Evolutionary conservation across 2,888 invertebrate genomes (phyloP).

Genomic region (Pardosa pseudoannulata): DNA sequence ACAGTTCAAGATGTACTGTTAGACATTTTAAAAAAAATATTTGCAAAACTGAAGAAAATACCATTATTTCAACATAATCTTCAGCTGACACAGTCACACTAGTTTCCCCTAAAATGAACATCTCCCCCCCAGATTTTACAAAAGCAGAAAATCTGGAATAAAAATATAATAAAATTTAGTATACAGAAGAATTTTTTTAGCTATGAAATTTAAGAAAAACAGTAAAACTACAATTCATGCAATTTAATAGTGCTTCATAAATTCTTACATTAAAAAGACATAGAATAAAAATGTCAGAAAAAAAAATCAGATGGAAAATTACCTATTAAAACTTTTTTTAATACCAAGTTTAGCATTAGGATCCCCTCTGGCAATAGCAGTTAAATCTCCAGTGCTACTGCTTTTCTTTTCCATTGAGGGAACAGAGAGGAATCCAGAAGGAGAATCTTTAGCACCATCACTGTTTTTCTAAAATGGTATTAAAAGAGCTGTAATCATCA

Average conservation of each 20-base stretch:
- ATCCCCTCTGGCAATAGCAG: conserved; percentile 57
- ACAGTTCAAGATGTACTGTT: too few relatives aligned
- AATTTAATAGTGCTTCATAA: too few relatives aligned
- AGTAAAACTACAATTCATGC: too few relatives aligned
- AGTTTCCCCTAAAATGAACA: conserved; percentile 88
- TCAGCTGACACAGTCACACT: conserved; percentile 84
- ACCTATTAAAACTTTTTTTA: conserved; percentile 67
- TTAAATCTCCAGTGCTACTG: conserved; percentile 64
- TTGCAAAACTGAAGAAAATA: conserved; percentile 71
- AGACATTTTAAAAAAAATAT: background rate
- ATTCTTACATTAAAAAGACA: too few relatives aligned
- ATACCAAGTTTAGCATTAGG: conserved; percentile 39
- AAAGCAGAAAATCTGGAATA: conserved; percentile 85
- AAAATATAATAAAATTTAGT: too few relatives aligned
- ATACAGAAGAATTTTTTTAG: too few relatives aligned
- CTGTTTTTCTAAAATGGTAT: background rate
- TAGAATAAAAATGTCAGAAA: too few relatives aligned
- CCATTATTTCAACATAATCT: conserved; percentile 85
- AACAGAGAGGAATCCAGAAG: conserved; percentile 37
- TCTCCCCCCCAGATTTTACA: conserved; percentile 92
- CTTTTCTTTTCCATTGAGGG: conserved; percentile 64
- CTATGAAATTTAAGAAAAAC: too few relatives aligned
- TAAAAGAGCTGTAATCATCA: too few relatives aligned
- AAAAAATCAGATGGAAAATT: too few relatives aligned
- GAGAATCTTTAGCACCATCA: conserved; percentile 39